A percentile compares a stretch with the other conserved stretches of the same genome.
Conservation (phyloP, 2,888 invertebrate genomes). For the Acanthococcus lagerstroemiae region DNA sequence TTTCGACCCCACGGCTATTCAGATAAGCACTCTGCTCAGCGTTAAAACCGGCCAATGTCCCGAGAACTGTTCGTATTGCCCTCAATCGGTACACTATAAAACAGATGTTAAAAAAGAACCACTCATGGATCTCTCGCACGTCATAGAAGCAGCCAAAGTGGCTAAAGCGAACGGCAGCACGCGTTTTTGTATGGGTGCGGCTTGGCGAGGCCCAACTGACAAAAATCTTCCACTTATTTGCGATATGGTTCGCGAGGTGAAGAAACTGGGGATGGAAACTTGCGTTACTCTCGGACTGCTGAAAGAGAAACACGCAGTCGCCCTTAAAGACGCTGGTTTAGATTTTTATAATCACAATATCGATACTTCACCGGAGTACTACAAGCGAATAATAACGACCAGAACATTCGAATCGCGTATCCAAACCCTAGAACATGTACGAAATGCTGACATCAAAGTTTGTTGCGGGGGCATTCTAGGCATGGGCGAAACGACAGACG, state of each 20-base stretch:
- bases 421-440: constrained; percentile 32
- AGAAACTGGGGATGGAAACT: constrained; percentile 33
- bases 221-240: constrained; percentile 25
- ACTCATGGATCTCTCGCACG: constrained; percentile 29
- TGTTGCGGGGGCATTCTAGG: constrained; percentile 34
- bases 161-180: constrained; percentile 33
- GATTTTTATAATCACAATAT: constrained; percentile 34
- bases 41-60: constrained; percentile 34
- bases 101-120: constrained; percentile 29
- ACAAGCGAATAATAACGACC: constrained; percentile 32
- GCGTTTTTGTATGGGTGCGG: constrained; percentile 35
- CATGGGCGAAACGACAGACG: constrained; percentile 33
- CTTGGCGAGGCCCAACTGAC: constrained; percentile 32
- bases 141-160: constrained; percentile 29
- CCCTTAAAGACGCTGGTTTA: constrained; percentile 33
- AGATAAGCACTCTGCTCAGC: constrained; percentile 32
- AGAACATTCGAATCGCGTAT: constrained; percentile 31
- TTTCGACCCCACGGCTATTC: constrained; percentile 28
- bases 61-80: constrained; percentile 34
- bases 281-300: constrained; percentile 34
- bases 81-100: constrained; percentile 32
- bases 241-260: constrained; percentile 32
- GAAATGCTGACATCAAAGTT: constrained; percentile 33
- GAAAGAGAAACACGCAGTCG: constrained; percentile 28
- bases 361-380: constrained; percentile 34